These are phyloP conservation scores for Acanthopagrus latus DNA, from an alignment of 2,797 vertebrate species.

Conservation along the genomic window DNA sequence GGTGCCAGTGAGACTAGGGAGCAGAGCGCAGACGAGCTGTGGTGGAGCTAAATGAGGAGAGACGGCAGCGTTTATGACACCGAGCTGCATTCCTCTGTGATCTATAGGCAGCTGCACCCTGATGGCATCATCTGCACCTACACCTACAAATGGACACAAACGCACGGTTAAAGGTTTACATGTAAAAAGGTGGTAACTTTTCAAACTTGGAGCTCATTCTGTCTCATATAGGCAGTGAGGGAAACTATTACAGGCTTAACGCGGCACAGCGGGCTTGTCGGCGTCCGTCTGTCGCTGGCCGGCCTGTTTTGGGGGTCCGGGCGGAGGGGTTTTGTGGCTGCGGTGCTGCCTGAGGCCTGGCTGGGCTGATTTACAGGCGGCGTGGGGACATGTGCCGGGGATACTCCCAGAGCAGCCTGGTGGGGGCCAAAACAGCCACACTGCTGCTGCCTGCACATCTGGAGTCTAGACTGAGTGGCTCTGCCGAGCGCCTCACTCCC, in stretches of 20 bases:
- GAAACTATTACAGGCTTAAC: constrained; percentile 70
- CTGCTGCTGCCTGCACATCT: constrained; percentile 86
- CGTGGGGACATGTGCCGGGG: constrained; percentile 85
- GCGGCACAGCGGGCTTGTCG: constrained; percentile 68
- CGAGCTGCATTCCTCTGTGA: constrained; percentile 56
- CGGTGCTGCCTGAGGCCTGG: constrained; percentile 80
- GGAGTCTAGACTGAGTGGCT: constrained; percentile 90
- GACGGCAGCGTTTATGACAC: constrained; percentile 66
- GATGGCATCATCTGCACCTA: constrained; percentile 38
- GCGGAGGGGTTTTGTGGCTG: constrained; percentile 81
- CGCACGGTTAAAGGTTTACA: constrained; percentile 11
- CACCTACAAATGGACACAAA: constrained; percentile 34
- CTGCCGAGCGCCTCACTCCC: constrained; percentile 79
- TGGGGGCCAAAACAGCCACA: constrained; percentile 83
- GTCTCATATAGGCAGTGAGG: constrained; percentile 55
- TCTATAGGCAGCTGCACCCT: constrained; percentile 51
- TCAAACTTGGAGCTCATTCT: constrained; percentile 44
- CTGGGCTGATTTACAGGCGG: constrained; percentile 84
- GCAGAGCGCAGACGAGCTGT: constrained; percentile 70
- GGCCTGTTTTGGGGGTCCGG: constrained; percentile 75
- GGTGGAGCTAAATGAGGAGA: constrained; percentile 74
- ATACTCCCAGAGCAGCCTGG: constrained; percentile 86
- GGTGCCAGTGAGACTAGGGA: constrained; percentile 80
- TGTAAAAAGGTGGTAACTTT: constrained; percentile 61
- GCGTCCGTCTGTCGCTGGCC: constrained; percentile 83